Evolutionary conservation across 2,888 invertebrate genomes (phyloP), one percentile per base, ranked within the genome.

Genomic region (Troides aeacus): DNA sequence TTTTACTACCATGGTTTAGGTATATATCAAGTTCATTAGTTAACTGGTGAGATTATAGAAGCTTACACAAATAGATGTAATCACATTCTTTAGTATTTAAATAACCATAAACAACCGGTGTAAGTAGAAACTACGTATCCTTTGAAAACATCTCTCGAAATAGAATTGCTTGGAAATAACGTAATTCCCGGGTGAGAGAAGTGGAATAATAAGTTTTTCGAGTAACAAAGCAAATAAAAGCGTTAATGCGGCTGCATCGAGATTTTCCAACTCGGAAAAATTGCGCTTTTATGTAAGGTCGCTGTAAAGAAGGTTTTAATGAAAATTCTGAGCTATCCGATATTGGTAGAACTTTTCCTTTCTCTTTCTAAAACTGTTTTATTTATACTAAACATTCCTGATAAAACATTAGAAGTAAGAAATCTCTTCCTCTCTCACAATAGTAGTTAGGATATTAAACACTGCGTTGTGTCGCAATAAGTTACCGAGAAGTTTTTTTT

Each of bases 201-300:
- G 83, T 85, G 84, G 87, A 90, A 90, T 90, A 89, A 90, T 89
- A 89, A 87, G 87, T 89, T 88, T 90, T 88, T 86, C 84, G 81
- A 85, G 85, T 86, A 89, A 87, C 80, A 86, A 85, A 86, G 82
- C 86, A 89, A 90, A 89, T 89, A 88, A 87, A 87, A 87, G 85
- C 86, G 83, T 85, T 89, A 90, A 90, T 87, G 88, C 87, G 85
- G 87, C 89, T 87, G 87, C 90, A 90, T 90, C 88, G 90, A 87
- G 89, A 89, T 88, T 88, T 89, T 86, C 84, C 86, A 81, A 84
- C 84, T 84, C 85, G 84, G 84, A 87, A 87, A 89, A 90, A 89
- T 87, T 87, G 86, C 86, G 87, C 89, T 89, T 89, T 90, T 88
- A 85, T 90, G 81, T 85, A 83, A 86, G 84, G 85, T 82, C 81